A percentile compares a stretch with the other conserved stretches of the same genome.
phyloP scores from a whole-genome alignment of 2,888 invertebrate species.

The Caenorhabditis sp. region DNA sequence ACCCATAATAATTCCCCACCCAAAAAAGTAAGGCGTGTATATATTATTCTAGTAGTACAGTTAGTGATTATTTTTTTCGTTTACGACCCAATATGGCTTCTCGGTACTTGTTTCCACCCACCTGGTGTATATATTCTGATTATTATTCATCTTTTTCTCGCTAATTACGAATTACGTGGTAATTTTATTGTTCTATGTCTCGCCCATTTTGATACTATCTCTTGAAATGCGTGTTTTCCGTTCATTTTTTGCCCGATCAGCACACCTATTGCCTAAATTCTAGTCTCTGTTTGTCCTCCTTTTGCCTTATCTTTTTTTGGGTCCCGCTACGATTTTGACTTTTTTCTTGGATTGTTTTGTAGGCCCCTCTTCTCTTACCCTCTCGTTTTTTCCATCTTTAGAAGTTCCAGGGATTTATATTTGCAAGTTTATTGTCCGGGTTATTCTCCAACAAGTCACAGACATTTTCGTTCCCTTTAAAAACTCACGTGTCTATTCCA shows the following conservation, averaged over 20 bases:
- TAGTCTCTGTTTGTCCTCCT: neutral
- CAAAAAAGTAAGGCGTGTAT: slow-evolving; percentile 1
- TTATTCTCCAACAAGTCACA: neutral
- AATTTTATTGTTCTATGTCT: neutral
- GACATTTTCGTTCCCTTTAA: neutral
- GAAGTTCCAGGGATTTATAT: neutral
- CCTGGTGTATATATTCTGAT: neutral
- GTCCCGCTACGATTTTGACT: neutral
- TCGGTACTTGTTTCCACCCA: neutral
- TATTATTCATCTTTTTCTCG: neutral
- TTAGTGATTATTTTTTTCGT: neutral
- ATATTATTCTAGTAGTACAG: neutral
- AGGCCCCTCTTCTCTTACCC: neutral
- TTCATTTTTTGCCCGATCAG: neutral
- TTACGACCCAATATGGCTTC: no score
- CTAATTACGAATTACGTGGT: neutral
- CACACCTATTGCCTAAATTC: neutral
- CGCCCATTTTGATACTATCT: neutral
- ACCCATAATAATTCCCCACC: neutral
- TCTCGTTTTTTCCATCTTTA: neutral
- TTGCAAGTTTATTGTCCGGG: neutral
- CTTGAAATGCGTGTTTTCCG: neutral
- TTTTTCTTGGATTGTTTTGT: neutral
- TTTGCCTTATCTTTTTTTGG: neutral
- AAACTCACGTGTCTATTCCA: neutral